These are phyloP conservation scores for Eilema caniola DNA, from an alignment of 2,888 invertebrate species.

Conservation along the genomic window DNA sequence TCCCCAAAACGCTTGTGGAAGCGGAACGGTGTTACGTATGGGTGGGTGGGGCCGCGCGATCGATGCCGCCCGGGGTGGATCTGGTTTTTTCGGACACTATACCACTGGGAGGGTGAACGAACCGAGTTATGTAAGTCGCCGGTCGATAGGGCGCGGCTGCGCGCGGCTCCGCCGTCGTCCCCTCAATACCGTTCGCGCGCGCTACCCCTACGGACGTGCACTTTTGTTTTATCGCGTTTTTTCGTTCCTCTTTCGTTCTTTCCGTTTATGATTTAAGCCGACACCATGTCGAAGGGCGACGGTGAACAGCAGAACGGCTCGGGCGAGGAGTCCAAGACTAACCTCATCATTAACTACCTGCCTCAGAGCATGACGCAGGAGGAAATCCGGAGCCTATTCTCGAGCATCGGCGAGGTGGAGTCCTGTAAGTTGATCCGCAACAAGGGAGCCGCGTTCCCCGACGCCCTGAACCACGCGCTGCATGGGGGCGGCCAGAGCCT, in stretches of 20 bases:
- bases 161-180: constrained; percentile 58
- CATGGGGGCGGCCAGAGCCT: constrained; percentile 96
- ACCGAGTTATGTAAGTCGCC: constrained; percentile 81
- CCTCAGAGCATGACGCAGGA: constrained; percentile 99
- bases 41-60: constrained; percentile 72
- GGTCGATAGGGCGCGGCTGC: constrained; percentile 78
- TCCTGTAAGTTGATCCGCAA: constrained; percentile 99
- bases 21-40: constrained; percentile 52
- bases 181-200: constrained; percentile 83
- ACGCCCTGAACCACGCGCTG: constrained; percentile 88
- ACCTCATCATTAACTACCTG: constrained; percentile 99
- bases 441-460: constrained; percentile 96
- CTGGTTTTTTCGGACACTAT: constrained; percentile 87
- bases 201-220: constrained; percentile 83
- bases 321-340: constrained; percentile 98
- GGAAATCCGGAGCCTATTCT: constrained; percentile 98
- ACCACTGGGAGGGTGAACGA: constrained; percentile 85
- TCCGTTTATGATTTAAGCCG: constrained; percentile 86
- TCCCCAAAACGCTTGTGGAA: constrained; percentile 31
- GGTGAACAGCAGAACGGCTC: constrained; percentile 95
- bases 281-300: constrained; percentile 95
- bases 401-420: constrained; percentile 99
- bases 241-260: constrained; percentile 87
- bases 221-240: constrained; percentile 86
- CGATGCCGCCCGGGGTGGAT: constrained; percentile 71